Evolutionary conservation across 2,113 vertebrate species (phyloP).

Genomic region (Theropithecus gelada): DNA sequence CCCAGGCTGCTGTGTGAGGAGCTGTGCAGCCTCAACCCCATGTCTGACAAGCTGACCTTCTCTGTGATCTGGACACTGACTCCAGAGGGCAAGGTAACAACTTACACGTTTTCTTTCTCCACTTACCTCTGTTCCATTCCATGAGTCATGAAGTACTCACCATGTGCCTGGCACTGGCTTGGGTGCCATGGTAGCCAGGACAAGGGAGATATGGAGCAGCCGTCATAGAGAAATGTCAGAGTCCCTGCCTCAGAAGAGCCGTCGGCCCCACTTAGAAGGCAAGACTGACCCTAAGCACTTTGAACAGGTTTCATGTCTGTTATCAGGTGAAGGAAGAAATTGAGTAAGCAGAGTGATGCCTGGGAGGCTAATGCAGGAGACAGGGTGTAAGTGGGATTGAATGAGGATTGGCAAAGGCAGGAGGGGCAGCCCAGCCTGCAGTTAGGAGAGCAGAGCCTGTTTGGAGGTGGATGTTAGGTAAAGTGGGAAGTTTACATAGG

Average conservation of each 20-base stretch:
- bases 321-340: background rate
- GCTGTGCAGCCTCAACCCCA: slow-evolving; percentile 97
- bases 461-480: background rate
- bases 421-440: background rate
- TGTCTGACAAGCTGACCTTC: slow-evolving; percentile 93
- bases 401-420: background rate
- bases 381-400: background rate
- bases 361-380: too few relatives aligned
- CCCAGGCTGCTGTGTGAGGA: slow-evolving; percentile 96
- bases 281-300: background rate
- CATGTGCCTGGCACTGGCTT: background rate
- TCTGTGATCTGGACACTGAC: slow-evolving; percentile 97
- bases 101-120: background rate
- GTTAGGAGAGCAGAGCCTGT: background rate
- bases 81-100: slow-evolving; percentile 92
- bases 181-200: background rate
- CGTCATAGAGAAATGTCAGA: background rate
- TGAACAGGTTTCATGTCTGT: background rate
- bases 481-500: background rate
- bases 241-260: background rate
- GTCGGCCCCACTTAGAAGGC: background rate
- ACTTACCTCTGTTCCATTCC: rapidly evolving
- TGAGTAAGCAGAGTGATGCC: background rate
- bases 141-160: background rate
- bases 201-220: background rate